These are phyloP conservation scores for Agonopterix heracliana DNA, from an alignment of 2,888 invertebrate genomes.

Conservation along the genomic window DNA sequence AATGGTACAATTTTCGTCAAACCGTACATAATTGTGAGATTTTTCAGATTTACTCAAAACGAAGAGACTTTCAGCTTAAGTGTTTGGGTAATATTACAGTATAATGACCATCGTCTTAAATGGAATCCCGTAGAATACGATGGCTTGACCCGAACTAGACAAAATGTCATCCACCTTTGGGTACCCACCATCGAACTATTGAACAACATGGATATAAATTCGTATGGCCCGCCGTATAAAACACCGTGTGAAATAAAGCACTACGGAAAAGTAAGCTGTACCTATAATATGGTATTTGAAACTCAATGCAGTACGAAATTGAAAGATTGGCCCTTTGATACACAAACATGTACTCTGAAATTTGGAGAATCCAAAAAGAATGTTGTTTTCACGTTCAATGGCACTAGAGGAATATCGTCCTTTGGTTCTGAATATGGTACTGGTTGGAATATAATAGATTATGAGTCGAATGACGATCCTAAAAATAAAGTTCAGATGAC, in stretches of 20 bases:
- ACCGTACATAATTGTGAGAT: conserved; percentile 21
- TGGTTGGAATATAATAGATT: conserved; percentile 39
- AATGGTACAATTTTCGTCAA: conserved; percentile 14
- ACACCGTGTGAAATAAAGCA: conserved; percentile 13
- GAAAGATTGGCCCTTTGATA: conserved; percentile 27
- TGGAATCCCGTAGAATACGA: conserved; percentile 33
- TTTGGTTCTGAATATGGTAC: conserved; percentile 26
- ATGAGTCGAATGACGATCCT: conserved; percentile 16
- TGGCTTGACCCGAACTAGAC: conserved; percentile 15
- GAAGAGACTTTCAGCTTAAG: conserved; percentile 23
- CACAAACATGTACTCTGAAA: conserved; percentile 20
- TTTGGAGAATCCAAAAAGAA: conserved; percentile 19
- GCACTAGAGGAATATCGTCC: conserved; percentile 11
- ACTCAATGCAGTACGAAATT: conserved; percentile 17
- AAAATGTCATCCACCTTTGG: conserved; percentile 21
- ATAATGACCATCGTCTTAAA: conserved; percentile 28
- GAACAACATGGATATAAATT: conserved; percentile 27
- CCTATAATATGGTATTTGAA: not conserved
- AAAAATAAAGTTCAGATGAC: conserved; percentile 20
- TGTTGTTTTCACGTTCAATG: conserved; percentile 15
- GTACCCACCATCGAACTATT: conserved; percentile 21
- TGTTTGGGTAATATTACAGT: conserved; percentile 9
- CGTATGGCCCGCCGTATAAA: conserved; percentile 24
- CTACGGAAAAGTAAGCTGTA: not conserved
- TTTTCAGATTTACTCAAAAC: conserved; percentile 26